A percentile compares a stretch with the other conserved stretches of the same genome.
Evolutionary conservation across 2,113 vertebrate genomes (phyloP).

Genomic region (Nannospalax galili): DNA sequence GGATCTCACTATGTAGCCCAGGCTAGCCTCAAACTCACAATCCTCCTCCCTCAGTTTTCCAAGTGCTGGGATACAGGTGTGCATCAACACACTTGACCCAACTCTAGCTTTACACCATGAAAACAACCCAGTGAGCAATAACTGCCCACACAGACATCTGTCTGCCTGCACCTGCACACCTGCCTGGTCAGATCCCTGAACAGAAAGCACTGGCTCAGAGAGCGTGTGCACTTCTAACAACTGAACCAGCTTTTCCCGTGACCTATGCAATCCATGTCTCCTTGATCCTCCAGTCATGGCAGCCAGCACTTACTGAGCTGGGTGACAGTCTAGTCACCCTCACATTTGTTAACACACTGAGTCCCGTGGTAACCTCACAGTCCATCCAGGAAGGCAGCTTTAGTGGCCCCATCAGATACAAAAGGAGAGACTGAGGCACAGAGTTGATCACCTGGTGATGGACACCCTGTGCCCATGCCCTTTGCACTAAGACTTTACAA

Average conservation of each 20-base stretch:
- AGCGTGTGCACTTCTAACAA: background rate
- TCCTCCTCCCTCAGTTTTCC: background rate
- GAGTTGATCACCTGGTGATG: background rate
- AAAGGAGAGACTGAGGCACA: background rate
- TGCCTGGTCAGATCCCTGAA: background rate
- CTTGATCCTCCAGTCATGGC: background rate
- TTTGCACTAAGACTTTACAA: background rate
- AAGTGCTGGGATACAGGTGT: background rate
- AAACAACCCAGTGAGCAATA: background rate
- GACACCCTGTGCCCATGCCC: background rate
- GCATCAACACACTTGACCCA: too few species aligned
- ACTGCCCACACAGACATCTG: fast-evolving
- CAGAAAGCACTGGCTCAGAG: background rate
- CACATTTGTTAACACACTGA: fast-evolving
- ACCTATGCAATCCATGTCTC: background rate
- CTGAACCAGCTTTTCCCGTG: background rate
- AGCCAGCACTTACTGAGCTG: background rate
- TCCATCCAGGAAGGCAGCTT: background rate
- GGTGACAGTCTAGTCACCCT: too few species aligned
- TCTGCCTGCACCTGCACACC: background rate
- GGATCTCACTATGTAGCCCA: background rate
- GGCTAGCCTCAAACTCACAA: background rate
- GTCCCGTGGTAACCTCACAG: background rate
- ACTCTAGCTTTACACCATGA: background rate
- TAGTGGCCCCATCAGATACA: fast-evolving